phyloP scores from a whole-genome alignment of 2,888 invertebrate species.

The Caenorhabditis macrosperma region DNA sequence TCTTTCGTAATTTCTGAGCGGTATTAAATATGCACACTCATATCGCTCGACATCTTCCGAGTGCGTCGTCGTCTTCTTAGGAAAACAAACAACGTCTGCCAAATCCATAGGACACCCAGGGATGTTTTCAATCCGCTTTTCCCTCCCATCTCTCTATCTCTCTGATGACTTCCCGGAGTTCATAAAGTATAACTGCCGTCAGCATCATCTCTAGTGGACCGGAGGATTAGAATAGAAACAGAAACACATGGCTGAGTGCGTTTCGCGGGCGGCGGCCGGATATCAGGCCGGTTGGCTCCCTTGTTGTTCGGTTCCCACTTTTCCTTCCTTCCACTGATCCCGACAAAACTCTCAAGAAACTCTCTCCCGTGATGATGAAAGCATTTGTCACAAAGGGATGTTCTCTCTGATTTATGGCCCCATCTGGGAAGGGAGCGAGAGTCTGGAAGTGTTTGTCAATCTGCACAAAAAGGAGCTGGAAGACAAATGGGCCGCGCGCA shows the following conservation, averaged over 20 bases:
- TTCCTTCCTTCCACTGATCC: constrained; percentile 10
- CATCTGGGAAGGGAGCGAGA: constrained; percentile 24
- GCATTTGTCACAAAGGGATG: constrained; percentile 24
- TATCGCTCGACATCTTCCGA: too few species aligned
- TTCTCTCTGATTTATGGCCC: constrained; percentile 51
- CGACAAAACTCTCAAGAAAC: too few species aligned
- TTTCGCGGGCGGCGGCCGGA: constrained; percentile 20
- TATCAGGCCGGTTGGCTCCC: not conserved
- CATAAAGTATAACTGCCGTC: not conserved
- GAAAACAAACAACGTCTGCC: not conserved
- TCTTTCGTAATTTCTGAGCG: too few species aligned
- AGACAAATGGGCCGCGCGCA: constrained; percentile 47
- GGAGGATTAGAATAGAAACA: not conserved
- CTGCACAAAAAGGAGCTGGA: constrained; percentile 37
- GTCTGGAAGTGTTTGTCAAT: constrained; percentile 43
- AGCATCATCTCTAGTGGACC: not conserved
- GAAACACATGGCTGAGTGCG: constrained; percentile 41
- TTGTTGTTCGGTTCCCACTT: not conserved
- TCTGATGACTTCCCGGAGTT: not conserved
- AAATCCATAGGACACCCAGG: constrained; percentile 3
- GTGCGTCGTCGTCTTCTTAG: too few species aligned
- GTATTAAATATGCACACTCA: too few species aligned
- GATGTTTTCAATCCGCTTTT: constrained; percentile 1
- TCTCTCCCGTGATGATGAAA: not conserved
- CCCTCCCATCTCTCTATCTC: not conserved